A percentile compares a stretch with the other conserved stretches of the same genome.
Conservation (phyloP, 2,888 invertebrate genomes). For the Oxyteleia sp. region DNA sequence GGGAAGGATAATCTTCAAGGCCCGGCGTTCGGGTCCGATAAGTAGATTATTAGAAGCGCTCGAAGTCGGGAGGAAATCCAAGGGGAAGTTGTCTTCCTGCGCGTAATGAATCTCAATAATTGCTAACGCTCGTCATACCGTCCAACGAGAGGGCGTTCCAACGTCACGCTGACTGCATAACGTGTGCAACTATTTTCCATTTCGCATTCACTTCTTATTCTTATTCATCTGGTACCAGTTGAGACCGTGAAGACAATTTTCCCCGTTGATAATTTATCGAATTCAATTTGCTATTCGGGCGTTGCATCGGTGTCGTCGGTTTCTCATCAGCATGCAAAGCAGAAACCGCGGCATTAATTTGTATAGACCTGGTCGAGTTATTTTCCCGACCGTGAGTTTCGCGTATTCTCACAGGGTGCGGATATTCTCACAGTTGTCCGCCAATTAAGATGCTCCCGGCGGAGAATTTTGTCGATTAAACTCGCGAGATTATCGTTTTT, state of each 20-base stretch:
- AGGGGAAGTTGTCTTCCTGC: conserved; percentile 85
- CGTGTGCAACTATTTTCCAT: conserved; percentile 53
- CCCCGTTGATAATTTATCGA: conserved; percentile 2
- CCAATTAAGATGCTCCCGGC: conserved; percentile 67
- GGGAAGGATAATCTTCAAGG: conserved; percentile 28
- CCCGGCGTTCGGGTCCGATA: conserved; percentile 43
- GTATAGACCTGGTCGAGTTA: conserved; percentile 33
- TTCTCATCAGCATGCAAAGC: conserved; percentile 40
- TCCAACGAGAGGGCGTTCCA: conserved; percentile 72
- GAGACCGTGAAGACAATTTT: background rate
- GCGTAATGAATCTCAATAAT: conserved; percentile 83
- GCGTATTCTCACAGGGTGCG: conserved; percentile 49
- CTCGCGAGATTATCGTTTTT: conserved; percentile 57
- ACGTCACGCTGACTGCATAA: conserved; percentile 74
- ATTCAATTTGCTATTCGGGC: background rate
- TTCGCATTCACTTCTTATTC: conserved; percentile 29
- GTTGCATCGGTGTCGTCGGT: background rate
- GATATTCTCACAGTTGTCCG: conserved; percentile 71
- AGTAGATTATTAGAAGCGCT: conserved; percentile 44
- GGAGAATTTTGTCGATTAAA: conserved; percentile 65
- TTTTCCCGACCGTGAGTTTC: conserved; percentile 26
- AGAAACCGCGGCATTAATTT: conserved; percentile 43
- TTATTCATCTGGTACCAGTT: too few relatives aligned
- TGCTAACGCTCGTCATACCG: conserved; percentile 79
- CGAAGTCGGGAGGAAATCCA: conserved; percentile 40